phyloP scores from a whole-genome alignment of 1,140 invertebrate species.

The Copidosoma floridanum region DNA sequence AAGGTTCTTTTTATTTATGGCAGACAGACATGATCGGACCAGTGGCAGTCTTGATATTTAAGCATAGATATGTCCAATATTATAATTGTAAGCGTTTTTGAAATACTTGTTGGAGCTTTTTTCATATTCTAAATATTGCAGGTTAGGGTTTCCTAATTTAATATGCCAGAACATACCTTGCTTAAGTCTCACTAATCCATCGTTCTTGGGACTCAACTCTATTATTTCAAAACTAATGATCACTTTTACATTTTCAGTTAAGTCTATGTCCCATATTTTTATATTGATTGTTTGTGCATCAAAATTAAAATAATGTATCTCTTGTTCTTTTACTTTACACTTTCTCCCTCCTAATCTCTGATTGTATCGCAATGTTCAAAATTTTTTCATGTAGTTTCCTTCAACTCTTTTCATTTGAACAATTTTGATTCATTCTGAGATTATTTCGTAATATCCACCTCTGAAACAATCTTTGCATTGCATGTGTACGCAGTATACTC shows the following conservation, averaged over 20 bases:
- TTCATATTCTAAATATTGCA: constrained; percentile 28
- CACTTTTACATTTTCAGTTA: constrained; percentile 13
- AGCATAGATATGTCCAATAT: too few relatives aligned
- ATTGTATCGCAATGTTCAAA: constrained; percentile 2
- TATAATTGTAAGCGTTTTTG: constrained; percentile 25
- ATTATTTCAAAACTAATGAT: constrained; percentile 10
- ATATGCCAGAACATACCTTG: constrained; percentile 33
- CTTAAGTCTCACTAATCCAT: constrained; percentile 10
- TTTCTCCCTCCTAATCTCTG: constrained; percentile 34
- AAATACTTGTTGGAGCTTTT: constrained; percentile 28
- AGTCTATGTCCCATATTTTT: neutral
- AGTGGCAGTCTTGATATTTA: too few relatives aligned
- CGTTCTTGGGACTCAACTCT: too few relatives aligned
- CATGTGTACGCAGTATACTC: neutral
- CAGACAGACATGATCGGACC: too few relatives aligned
- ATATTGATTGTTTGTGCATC: neutral
- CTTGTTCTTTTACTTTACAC: too few relatives aligned
- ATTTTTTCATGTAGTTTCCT: constrained; percentile 19
- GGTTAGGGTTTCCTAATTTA: constrained; percentile 33
- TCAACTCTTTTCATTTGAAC: constrained; percentile 13
- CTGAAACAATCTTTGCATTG: neutral
- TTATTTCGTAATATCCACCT: too few relatives aligned
- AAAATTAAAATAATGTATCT: neutral
- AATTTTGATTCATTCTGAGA: constrained; percentile 12
- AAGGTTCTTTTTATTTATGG: too few relatives aligned